Conservation (phyloP, 2,113 vertebrate species). For the Taurulus bubalis region DNA sequence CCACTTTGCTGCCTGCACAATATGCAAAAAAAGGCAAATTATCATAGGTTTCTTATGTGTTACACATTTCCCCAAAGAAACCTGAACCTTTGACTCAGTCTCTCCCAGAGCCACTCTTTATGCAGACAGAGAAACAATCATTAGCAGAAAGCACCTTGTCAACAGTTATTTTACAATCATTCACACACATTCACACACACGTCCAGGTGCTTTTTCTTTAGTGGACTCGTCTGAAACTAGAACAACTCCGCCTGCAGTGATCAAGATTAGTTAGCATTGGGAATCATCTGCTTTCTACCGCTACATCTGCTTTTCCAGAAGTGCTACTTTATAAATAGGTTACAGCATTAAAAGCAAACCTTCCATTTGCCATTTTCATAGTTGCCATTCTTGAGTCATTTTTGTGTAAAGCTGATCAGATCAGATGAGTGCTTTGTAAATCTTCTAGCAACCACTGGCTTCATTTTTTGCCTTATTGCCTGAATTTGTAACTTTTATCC, state of each 20-base stretch:
- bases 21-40: neutral
- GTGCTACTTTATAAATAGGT: slow-evolving; percentile 34
- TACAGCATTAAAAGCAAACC: slow-evolving; percentile 36
- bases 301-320: slow-evolving; percentile 43
- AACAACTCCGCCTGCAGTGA: slow-evolving; percentile 39
- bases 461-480: slow-evolving; percentile 2
- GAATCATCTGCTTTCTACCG: slow-evolving; percentile 36
- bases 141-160: slow-evolving; percentile 40
- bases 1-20: slow-evolving; percentile 22
- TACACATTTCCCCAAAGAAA: slow-evolving; percentile 1
- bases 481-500: slow-evolving; percentile 8
- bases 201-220: slow-evolving; percentile 50
- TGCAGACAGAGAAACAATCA: slow-evolving; percentile 14
- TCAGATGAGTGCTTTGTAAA: slow-evolving; percentile 14
- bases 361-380: slow-evolving; percentile 19
- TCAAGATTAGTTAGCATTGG: slow-evolving; percentile 45
- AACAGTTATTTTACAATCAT: slow-evolving; percentile 11
- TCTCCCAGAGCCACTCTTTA: slow-evolving; percentile 16
- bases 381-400: neutral
- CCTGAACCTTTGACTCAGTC: slow-evolving; percentile 7
- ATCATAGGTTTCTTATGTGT: slow-evolving; percentile 19
- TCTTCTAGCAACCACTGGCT: slow-evolving; percentile 1
- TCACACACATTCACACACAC: neutral
- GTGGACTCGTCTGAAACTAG: slow-evolving; percentile 57
- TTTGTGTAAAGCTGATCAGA: slow-evolving; percentile 5